Evolutionary conservation across 2,113 vertebrate species (phyloP).

Genomic region (Lontra canadensis): DNA sequence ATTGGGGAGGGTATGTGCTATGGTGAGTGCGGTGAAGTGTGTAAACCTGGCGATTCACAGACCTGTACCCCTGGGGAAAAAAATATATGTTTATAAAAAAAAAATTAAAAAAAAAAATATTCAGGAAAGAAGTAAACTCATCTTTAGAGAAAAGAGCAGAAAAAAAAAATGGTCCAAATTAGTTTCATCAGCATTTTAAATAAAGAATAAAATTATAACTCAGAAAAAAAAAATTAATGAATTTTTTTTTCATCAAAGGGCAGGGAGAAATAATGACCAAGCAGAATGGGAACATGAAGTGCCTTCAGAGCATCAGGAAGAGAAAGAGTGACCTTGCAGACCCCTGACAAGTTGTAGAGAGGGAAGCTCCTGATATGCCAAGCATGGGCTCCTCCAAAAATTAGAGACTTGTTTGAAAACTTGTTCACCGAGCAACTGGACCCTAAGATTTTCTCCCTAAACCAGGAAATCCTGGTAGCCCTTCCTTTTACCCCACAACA

Average conservation of each 20-base stretch:
- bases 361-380: neutral
- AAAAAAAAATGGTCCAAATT: neutral
- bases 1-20: too few species aligned
- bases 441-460: neutral
- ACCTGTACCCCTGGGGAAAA: too few species aligned
- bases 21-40: too few species aligned
- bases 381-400: neutral
- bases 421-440: neutral
- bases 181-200: slow-evolving; percentile 18
- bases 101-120: too few species aligned
- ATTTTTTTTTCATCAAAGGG: neutral
- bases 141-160: too few species aligned
- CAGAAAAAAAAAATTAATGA: too few species aligned
- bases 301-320: neutral
- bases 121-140: too few species aligned
- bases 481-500: neutral
- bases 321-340: neutral
- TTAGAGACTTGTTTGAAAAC: neutral
- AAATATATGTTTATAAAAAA: too few species aligned
- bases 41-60: too few species aligned
- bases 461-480: neutral
- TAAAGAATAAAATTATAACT: neutral
- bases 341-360: neutral
- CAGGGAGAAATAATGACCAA: neutral
- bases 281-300: neutral